phyloP scores from a whole-genome alignment of 2,797 vertebrate species.

The Xenopus petersii region DNA sequence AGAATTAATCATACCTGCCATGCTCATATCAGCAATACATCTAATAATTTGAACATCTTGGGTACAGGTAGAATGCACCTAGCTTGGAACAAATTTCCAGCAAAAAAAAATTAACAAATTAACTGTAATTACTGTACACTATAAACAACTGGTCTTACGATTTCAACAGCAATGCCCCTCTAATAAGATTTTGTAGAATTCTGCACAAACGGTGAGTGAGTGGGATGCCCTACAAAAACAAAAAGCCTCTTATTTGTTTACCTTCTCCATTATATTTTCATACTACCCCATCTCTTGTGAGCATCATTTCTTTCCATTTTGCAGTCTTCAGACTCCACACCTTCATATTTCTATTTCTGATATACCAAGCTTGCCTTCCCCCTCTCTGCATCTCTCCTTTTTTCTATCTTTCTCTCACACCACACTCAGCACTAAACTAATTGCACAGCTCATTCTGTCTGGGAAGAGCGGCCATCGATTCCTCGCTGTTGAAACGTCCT shows the following conservation, averaged over 20 bases:
- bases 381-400: slow-evolving; percentile 8
- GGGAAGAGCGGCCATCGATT: slow-evolving; percentile 79
- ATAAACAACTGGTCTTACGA: no score
- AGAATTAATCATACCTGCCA: background rate
- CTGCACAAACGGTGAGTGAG: no score
- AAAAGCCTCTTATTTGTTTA: no score
- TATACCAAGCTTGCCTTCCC: slow-evolving; percentile 5
- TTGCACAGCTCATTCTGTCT: slow-evolving; percentile 63
- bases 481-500: slow-evolving; percentile 87
- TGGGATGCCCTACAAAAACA: no score
- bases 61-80: no score
- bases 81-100: no score
- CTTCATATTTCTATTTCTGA: background rate
- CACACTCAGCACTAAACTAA: slow-evolving; percentile 74
- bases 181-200: no score
- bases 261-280: no score
- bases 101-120: no score
- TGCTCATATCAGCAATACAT: slow-evolving; percentile 26
- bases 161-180: no score
- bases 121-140: no score
- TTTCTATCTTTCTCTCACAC: slow-evolving; percentile 48
- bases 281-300: background rate
- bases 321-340: background rate
- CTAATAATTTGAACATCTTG: no score
- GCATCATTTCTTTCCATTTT: background rate